phyloP scores from a whole-genome alignment of 2,797 vertebrate genomes.

The Chaunax sp. region DNA sequence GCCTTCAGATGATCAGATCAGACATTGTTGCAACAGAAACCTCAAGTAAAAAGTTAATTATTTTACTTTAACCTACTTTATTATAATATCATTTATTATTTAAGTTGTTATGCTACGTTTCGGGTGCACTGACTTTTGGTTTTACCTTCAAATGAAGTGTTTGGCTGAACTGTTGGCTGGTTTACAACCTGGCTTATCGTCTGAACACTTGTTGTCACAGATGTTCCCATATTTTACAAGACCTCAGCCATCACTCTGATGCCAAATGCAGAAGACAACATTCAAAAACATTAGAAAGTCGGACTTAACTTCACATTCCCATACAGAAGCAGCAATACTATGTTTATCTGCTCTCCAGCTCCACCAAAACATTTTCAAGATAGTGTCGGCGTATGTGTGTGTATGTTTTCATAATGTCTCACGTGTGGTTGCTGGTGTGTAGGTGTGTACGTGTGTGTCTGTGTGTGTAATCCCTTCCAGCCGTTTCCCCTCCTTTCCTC shows the following conservation, averaged over 20 bases:
- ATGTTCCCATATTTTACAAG: not conserved
- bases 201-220: not conserved
- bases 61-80: too few species aligned
- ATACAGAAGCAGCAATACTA: not conserved
- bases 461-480: conserved; percentile 72
- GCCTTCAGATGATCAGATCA: too few species aligned
- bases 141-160: not conserved
- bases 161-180: not conserved
- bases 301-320: conserved; percentile 4
- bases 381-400: conserved; percentile 9
- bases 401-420: conserved; percentile 13
- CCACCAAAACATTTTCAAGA: conserved; percentile 1
- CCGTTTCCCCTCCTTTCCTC: conserved; percentile 62
- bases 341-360: not conserved
- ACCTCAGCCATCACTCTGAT: not conserved
- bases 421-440: conserved; percentile 5
- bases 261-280: not conserved
- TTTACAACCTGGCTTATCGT: not conserved
- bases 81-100: too few species aligned
- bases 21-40: too few species aligned
- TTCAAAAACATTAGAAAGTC: not conserved
- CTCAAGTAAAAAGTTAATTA: too few species aligned
- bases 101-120: not conserved
- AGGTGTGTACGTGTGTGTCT: conserved; percentile 24
- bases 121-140: not conserved